These are phyloP conservation scores for Lytechinus pictus DNA, from an alignment of 35 echinoderm and acorn worm genomes.

Conservation along the genomic window DNA sequence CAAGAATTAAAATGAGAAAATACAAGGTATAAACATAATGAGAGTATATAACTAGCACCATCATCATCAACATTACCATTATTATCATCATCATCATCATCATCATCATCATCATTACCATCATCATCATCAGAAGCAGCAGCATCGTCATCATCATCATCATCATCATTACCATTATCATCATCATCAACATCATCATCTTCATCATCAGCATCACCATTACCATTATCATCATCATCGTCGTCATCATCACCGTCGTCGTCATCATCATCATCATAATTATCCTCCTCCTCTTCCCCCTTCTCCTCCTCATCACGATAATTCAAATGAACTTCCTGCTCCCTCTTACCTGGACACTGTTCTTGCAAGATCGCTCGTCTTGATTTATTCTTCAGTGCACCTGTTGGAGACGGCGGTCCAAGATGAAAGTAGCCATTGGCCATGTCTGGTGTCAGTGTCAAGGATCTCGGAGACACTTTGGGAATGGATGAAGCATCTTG, in stretches of 20 bases:
- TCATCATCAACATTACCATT: no score
- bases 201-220: background rate
- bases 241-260: background rate
- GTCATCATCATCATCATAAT: no score
- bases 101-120: background rate
- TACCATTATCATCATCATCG: background rate
- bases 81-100: background rate
- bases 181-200: background rate
- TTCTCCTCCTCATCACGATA: background rate
- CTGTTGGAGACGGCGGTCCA: background rate
- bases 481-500: background rate
- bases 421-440: slow-evolving; percentile 34
- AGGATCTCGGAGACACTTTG: background rate
- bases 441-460: slow-evolving; percentile 28
- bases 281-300: no score
- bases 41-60: no score
- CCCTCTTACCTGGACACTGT: background rate
- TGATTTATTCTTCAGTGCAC: background rate
- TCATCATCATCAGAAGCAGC: background rate
- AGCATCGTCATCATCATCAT: no score
- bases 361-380: background rate
- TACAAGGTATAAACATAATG: no score
- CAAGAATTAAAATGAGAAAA: no score
- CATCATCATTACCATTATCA: background rate
- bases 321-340: background rate